Evolutionary conservation across 2,797 vertebrate species (phyloP).

Genomic region (Artibeus jamaicensis): DNA sequence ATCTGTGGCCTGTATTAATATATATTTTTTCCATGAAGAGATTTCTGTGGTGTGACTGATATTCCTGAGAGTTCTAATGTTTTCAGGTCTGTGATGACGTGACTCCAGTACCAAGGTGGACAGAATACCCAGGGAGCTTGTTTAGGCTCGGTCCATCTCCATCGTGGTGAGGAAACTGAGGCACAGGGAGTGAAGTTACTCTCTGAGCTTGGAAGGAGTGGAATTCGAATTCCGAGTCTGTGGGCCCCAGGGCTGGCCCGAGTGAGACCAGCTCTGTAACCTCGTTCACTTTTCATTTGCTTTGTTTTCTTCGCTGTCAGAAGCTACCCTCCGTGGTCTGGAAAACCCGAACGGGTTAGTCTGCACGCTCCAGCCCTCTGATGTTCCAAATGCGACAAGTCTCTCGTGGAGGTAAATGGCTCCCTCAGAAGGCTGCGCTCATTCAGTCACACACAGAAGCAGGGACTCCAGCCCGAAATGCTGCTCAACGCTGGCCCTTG

Average conservation of each 20-base stretch:
- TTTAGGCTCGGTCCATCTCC: neutral
- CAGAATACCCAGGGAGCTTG: neutral
- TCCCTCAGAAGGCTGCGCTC: neutral
- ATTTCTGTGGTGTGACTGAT: neutral
- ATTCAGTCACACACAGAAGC: neutral
- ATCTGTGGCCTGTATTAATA: neutral
- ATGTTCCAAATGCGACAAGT: neutral
- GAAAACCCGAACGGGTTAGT: neutral
- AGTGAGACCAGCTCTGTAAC: neutral
- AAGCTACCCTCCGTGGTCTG: neutral
- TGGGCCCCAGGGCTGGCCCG: neutral
- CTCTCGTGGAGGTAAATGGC: neutral
- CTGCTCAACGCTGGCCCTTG: neutral
- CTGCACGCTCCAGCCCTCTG: neutral
- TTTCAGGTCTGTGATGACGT: neutral
- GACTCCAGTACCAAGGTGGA: neutral
- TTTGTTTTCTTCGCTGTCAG: neutral
- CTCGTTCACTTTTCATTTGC: neutral
- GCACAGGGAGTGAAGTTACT: neutral
- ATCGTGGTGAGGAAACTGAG: neutral
- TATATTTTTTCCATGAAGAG: neutral
- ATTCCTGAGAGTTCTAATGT: neutral
- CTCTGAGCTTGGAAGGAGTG: neutral
- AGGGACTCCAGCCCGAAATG: neutral
- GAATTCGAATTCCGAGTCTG: neutral